phyloP scores from a whole-genome alignment of 1,140 invertebrate genomes.

The Caenorhabditis latens region DNA sequence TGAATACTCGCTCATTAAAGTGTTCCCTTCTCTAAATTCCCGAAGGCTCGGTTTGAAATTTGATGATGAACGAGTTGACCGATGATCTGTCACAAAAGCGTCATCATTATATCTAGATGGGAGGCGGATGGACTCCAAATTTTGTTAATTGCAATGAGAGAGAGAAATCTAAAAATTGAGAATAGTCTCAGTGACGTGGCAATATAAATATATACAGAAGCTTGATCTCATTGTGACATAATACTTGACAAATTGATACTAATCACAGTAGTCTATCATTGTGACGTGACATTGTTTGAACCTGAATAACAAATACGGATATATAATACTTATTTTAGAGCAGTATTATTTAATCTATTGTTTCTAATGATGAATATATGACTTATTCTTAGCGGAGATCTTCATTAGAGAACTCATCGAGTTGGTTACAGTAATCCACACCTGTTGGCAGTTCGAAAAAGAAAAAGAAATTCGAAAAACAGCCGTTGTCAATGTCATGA shows the following conservation, averaged over 20 bases:
- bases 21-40: constrained; percentile 26
- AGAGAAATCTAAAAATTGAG: neutral
- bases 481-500: constrained; percentile 41
- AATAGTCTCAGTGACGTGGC: neutral
- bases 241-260: neutral
- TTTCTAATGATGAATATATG: too few species aligned
- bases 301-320: too few species aligned
- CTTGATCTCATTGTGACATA: neutral
- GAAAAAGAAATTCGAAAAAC: neutral
- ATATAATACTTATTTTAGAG: too few species aligned
- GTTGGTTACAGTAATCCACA: neutral
- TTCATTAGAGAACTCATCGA: too few species aligned
- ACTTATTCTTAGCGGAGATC: too few species aligned
- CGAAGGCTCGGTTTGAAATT: constrained; percentile 43
- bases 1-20: constrained; percentile 35
- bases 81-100: constrained; percentile 37
- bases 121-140: neutral
- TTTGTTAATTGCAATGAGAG: constrained; percentile 23
- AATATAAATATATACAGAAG: neutral
- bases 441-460: constrained; percentile 16
- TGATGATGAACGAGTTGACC: constrained; percentile 54
- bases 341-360: too few species aligned
- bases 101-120: constrained; percentile 48
- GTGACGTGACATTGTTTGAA: neutral
- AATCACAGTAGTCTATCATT: neutral